Base-by-base conservation (phyloP, 2,888 invertebrate species). In the Schrankia costaestrigalis region DNA sequence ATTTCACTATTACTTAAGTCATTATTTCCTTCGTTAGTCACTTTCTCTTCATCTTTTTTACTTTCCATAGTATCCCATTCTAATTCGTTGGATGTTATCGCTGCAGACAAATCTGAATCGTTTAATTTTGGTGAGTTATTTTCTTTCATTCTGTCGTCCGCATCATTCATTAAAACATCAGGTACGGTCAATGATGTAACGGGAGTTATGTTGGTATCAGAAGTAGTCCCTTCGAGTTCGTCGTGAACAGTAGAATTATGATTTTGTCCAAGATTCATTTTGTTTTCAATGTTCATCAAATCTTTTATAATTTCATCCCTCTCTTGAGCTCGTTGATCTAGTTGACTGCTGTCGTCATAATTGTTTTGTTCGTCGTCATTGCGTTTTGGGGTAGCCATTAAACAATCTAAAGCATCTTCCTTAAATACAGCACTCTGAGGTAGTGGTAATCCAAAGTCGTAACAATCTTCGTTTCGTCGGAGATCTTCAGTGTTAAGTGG, bases 281-380 rank as follows among this genome's bases (percentile, higher is more conserved):
- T 81, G 34, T 71, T 75, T 53, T 85, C 86, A 52, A 86, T 82
- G 40, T 83, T 85, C 74, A 86, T 79, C 33, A 86, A 61, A 55
- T 86, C 86, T 54, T 84, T 79, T 38, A 86, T 86, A 21, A 86
- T 83, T 57, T 83, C 79, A 35, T 82, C 85, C 44, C 78, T 70
- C 35, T 81, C 84, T 44, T 78, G 70, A 28, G 67, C 69, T 39
- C 64, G 54, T 42, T 76, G 76, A 10, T 74, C 71, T 9, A 73
- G 43, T 34, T 71, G 65, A 32, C 59, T 63, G 30, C 58, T 59
- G 15, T 69, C 68, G 35, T 61, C 64, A 31, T 63, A 73, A 18
- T 65, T 60, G 41, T 56, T 66, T 19, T 59, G 63, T 21, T 75
- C 75, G 13, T 71, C 73, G 35, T 69, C 69, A 35, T 50, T 71